A percentile compares a stretch with the other conserved stretches of the same genome.
phyloP scores from a whole-genome alignment of 1,140 invertebrate species.

The Drosophila ficusphila region DNA sequence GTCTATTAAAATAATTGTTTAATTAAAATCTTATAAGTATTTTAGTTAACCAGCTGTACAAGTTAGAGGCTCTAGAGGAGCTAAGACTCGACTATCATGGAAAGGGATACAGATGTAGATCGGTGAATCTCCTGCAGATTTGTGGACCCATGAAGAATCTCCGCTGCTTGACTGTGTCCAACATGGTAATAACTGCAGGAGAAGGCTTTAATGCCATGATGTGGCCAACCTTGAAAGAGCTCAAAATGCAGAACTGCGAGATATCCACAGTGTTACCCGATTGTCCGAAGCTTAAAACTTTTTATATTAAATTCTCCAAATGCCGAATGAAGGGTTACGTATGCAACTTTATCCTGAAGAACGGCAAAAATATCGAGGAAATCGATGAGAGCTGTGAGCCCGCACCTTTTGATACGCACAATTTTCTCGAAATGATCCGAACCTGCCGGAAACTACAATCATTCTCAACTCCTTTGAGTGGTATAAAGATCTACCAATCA shows the following conservation, averaged over 20 bases:
- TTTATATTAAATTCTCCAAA: background rate
- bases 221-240: background rate
- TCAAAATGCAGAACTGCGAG: background rate
- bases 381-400: slow-evolving; percentile 3
- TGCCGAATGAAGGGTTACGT: background rate
- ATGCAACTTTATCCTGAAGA: background rate
- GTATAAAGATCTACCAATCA: background rate
- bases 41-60: slow-evolving; percentile 2
- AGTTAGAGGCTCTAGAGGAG: background rate
- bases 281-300: background rate
- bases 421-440: background rate
- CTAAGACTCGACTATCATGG: background rate
- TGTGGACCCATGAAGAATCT: slow-evolving; percentile 2
- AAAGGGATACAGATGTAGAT: background rate
- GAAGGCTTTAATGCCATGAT: slow-evolving; percentile 1
- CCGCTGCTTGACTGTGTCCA: background rate
- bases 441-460: background rate
- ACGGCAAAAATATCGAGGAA: background rate
- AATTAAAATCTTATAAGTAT: background rate
- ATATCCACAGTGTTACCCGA: background rate
- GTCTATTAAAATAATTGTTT: background rate
- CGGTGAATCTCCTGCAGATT: background rate
- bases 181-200: background rate
- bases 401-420: background rate
- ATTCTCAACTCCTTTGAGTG: background rate